phyloP scores from a whole-genome alignment of 2,888 invertebrate species.

The Phlogophora meticulosa region DNA sequence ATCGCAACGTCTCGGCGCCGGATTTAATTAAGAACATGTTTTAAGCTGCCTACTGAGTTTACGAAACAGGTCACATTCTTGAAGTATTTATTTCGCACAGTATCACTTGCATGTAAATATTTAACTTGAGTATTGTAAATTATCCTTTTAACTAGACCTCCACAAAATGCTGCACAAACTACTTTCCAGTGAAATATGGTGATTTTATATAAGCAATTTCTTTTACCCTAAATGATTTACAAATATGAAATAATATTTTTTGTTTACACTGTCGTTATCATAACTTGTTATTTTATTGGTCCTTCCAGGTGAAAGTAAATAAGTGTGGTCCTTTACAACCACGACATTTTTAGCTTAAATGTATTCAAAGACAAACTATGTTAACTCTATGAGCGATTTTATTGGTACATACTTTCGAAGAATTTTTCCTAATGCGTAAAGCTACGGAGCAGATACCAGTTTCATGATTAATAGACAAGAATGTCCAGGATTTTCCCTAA shows the following conservation, averaged over 20 bases:
- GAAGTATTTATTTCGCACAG: slow-evolving; percentile 44
- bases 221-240: background rate
- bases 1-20: slow-evolving; percentile 55
- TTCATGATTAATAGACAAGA: slow-evolving; percentile 13
- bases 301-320: background rate
- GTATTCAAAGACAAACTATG: background rate
- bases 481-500: slow-evolving; percentile 19
- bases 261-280: no score
- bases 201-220: background rate
- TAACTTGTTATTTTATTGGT: background rate
- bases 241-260: no score
- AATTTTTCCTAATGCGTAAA: slow-evolving; percentile 2
- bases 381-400: no score
- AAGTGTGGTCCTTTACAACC: background rate
- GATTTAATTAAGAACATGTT: slow-evolving; percentile 62
- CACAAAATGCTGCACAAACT: background rate
- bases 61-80: slow-evolving; percentile 51
- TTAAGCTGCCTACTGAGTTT: slow-evolving; percentile 32
- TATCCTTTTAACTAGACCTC: slow-evolving; percentile 7
- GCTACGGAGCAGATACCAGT: background rate
- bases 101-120: slow-evolving; percentile 43
- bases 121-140: slow-evolving; percentile 13
- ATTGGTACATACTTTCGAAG: slow-evolving; percentile 6
- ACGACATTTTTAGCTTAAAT: no score
- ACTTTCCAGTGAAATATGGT: background rate